These are phyloP conservation scores for Kobus ellipsiprymnus DNA, from an alignment of 2,113 vertebrate species.

Conservation along the genomic window DNA sequence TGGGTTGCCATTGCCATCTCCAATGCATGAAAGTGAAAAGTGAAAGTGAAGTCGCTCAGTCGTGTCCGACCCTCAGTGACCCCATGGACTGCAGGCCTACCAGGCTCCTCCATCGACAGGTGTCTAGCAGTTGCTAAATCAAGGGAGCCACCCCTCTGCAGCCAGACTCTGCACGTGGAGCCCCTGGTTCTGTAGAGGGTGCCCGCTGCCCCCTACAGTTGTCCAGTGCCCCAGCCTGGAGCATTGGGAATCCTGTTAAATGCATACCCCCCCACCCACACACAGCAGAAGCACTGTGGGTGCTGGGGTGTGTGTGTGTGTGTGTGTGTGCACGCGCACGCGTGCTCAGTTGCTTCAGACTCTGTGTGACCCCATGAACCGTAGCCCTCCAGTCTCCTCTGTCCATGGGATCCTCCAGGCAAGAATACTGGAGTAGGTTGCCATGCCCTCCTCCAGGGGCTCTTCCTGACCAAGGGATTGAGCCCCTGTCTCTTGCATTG, in stretches of 20 bases:
- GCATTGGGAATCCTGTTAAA: accelerated
- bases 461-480: background rate
- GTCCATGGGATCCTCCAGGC: background rate
- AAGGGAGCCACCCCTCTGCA: background rate
- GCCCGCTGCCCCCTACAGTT: too few relatives aligned
- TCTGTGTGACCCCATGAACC: background rate
- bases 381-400: background rate
- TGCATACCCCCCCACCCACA: accelerated
- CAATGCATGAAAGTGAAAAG: too few relatives aligned
- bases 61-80: too few relatives aligned
- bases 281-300: background rate
- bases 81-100: too few relatives aligned
- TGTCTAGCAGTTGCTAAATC: accelerated
- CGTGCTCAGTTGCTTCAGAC: background rate
- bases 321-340: accelerated
- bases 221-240: background rate
- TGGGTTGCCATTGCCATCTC: too few relatives aligned
- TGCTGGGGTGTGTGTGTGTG: too few relatives aligned
- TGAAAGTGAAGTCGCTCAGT: too few relatives aligned
- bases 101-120: too few relatives aligned
- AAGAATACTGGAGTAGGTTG: background rate
- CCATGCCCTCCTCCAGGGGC: background rate
- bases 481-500: background rate
- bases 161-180: background rate
- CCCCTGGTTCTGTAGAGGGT: background rate